These are phyloP conservation scores for Agapostemon virescens DNA, from an alignment of 2,888 invertebrate species.

Conservation along the genomic window DNA sequence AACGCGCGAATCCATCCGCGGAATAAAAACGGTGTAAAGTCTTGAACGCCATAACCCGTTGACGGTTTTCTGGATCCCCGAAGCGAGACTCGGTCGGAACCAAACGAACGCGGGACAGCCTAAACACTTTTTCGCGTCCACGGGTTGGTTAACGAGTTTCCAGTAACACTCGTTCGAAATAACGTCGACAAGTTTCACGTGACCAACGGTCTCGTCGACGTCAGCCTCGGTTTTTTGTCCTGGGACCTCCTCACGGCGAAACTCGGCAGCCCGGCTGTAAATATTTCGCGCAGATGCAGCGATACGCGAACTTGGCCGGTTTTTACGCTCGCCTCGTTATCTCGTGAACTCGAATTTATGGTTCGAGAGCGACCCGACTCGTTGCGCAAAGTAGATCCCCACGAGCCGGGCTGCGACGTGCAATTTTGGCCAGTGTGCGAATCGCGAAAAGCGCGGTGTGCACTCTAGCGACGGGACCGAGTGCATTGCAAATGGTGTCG, in stretches of 20 bases:
- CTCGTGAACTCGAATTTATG: conserved; percentile 29
- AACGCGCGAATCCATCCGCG: background rate
- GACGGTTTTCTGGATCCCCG: background rate
- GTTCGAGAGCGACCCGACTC: background rate
- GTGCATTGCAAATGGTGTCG: background rate
- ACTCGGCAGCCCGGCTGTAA: conserved; percentile 11
- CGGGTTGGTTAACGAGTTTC: background rate
- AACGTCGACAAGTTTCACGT: background rate
- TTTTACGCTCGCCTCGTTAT: conserved; percentile 16
- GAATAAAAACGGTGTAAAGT: background rate
- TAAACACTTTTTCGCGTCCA: background rate
- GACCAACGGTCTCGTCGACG: background rate
- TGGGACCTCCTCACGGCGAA: conserved; percentile 1
- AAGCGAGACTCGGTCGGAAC: background rate
- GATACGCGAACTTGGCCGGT: background rate
- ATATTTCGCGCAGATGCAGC: conserved; percentile 24
- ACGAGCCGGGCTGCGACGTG: background rate
- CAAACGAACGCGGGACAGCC: background rate
- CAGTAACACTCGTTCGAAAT: background rate
- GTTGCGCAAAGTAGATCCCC: conserved; percentile 1
- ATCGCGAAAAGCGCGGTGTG: background rate
- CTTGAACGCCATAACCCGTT: background rate
- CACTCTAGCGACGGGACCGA: background rate
- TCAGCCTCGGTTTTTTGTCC: background rate
- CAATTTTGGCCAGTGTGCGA: conserved; percentile 2